Conservation (phyloP, 2,888 invertebrate genomes). For the Papilio demoleus region DNA sequence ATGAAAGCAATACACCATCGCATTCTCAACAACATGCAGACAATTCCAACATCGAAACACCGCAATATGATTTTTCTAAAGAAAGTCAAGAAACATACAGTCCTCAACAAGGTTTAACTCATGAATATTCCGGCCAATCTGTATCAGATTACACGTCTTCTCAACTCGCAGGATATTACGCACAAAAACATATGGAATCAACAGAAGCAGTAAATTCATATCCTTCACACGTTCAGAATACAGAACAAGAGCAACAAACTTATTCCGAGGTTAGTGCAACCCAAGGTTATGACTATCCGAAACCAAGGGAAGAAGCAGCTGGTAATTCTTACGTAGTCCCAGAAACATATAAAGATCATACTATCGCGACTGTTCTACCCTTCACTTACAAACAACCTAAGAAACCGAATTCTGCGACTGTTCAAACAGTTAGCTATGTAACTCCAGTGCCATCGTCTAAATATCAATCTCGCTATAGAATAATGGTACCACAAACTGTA, state of each 20-base stretch:
- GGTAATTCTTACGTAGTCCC: constrained; percentile 67
- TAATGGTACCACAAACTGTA: constrained; percentile 77
- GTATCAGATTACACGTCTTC: constrained; percentile 45
- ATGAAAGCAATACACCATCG: constrained; percentile 47
- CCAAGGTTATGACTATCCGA: constrained; percentile 65
- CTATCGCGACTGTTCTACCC: constrained; percentile 81
- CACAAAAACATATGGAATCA: constrained; percentile 53
- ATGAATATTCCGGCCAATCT: constrained; percentile 43
- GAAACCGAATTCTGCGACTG: constrained; percentile 54
- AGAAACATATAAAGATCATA: constrained; percentile 83
- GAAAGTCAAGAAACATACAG: constrained; percentile 36
- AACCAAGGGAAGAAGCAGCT: constrained; percentile 56
- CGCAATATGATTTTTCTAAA: constrained; percentile 52
- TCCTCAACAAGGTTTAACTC: constrained; percentile 28
- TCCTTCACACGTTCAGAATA: constrained; percentile 55
- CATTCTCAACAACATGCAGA: constrained; percentile 43
- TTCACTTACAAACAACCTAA: constrained; percentile 59
- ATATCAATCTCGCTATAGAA: constrained; percentile 69
- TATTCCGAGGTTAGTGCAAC: constrained; percentile 52
- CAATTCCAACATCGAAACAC: constrained; percentile 44
- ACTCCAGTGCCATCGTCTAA: constrained; percentile 72
- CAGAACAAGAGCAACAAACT: constrained; percentile 54
- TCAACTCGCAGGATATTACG: constrained; percentile 52
- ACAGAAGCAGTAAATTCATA: constrained; percentile 58
- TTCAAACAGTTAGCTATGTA: constrained; percentile 74